Evolutionary conservation across 92 coral and sea anemone genomes (phyloP).

Genomic region (Actinostola sp.): DNA sequence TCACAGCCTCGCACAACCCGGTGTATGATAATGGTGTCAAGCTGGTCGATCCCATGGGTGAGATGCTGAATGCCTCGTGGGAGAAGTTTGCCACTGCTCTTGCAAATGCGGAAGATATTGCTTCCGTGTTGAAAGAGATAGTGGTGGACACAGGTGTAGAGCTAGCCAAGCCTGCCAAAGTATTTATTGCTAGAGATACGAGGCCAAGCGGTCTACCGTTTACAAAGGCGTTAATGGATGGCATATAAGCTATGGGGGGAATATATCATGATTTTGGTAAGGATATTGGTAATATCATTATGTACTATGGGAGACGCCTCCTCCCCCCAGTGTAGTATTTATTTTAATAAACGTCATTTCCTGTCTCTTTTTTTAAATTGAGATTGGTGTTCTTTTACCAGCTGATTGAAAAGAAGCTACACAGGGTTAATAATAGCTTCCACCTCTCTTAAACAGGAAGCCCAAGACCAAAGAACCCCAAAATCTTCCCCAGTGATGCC

Average conservation of each 20-base stretch:
- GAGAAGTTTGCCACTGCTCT: constrained; percentile 83
- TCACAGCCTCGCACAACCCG: constrained; percentile 98
- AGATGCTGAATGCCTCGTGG: constrained; percentile 95
- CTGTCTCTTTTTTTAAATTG: too few relatives aligned
- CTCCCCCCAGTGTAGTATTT: not conserved
- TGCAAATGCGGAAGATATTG: constrained; percentile 85
- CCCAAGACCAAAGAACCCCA: too few relatives aligned
- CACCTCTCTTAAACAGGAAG: too few relatives aligned
- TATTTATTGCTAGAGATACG: constrained; percentile 90
- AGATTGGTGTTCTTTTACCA: too few relatives aligned
- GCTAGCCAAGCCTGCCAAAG: constrained; percentile 65
- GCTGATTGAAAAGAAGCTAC: too few relatives aligned
- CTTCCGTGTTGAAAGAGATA: constrained; percentile 55
- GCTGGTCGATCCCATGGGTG: constrained; percentile 95
- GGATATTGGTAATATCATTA: too few relatives aligned
- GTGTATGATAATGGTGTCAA: constrained; percentile 96
- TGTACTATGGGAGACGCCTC: not conserved
- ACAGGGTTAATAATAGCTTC: too few relatives aligned
- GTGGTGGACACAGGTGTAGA: constrained; percentile 45
- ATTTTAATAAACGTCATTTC: not conserved
- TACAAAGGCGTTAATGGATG: constrained; percentile 75
- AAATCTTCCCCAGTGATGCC: too few relatives aligned
- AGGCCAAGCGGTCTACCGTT: constrained; percentile 85
- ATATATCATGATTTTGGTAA: constrained; percentile 82
- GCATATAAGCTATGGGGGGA: constrained; percentile 86